A percentile compares a stretch with the other conserved stretches of the same genome.
Conservation (phyloP, 2,888 invertebrate species). For the Diadegma fenestrale region DNA sequence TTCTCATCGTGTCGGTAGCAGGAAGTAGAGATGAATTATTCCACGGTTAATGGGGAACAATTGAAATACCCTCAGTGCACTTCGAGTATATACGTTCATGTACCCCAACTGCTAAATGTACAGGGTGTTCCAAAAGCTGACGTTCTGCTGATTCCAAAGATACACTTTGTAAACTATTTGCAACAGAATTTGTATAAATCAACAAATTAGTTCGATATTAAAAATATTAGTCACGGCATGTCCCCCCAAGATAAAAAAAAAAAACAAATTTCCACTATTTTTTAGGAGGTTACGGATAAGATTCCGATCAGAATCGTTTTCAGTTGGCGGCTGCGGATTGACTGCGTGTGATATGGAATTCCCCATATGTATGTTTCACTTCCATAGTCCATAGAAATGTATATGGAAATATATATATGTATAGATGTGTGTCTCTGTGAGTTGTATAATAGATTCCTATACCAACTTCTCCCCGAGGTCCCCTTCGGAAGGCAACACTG, state of each 20-base stretch:
- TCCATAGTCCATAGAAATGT: neutral
- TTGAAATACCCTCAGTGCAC: constrained; percentile 77
- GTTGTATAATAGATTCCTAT: constrained; percentile 1
- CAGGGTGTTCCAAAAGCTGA: neutral
- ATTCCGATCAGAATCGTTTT: no score
- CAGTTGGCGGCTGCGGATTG: neutral
- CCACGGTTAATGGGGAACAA: constrained; percentile 78
- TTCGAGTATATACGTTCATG: constrained; percentile 32
- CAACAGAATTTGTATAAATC: neutral
- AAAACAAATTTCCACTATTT: no score
- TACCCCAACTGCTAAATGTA: constrained; percentile 10
- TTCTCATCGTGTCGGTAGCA: constrained; percentile 76
- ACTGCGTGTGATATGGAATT: neutral
- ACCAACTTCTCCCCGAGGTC: constrained; percentile 46
- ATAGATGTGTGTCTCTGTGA: constrained; percentile 3
- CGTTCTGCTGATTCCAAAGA: neutral
- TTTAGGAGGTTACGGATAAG: no score
- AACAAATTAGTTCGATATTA: neutral
- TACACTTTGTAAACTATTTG: neutral
- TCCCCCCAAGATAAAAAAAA: neutral
- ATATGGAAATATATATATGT: neutral
- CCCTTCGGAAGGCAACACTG: constrained; percentile 47
- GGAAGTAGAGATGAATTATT: constrained; percentile 78
- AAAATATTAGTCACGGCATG: neutral
- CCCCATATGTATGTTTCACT: constrained; percentile 6